Percentiles rank a stretch among this genome's conserved stretches.
Conservation (phyloP, 2,797 vertebrate species). For the Pterois miles region DNA sequence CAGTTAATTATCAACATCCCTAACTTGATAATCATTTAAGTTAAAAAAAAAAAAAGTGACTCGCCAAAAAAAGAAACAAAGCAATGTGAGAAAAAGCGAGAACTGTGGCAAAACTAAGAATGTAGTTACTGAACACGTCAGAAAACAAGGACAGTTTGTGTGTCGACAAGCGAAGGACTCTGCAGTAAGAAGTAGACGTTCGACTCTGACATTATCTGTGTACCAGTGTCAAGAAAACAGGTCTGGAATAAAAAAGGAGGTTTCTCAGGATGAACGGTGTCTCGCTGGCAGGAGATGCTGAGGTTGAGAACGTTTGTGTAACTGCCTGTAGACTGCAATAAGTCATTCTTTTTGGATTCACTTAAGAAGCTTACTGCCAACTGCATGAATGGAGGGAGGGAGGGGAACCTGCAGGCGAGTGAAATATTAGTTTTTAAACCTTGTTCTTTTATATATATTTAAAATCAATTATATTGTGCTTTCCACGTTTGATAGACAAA, state of each 20-base stretch:
- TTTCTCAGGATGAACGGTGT: slow-evolving; percentile 38
- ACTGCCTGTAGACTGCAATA: slow-evolving; percentile 53
- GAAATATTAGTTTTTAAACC: slow-evolving; percentile 48
- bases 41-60: neutral
- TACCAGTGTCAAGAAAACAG: neutral
- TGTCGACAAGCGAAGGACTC: neutral
- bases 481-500: slow-evolving; percentile 24
- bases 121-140: neutral
- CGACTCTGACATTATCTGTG: slow-evolving; percentile 1
- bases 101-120: neutral
- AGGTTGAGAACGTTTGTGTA: slow-evolving; percentile 51
- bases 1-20: too few relatives aligned
- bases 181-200: neutral
- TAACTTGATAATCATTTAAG: too few relatives aligned
- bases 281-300: slow-evolving; percentile 34
- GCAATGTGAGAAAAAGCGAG: neutral
- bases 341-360: slow-evolving; percentile 56
- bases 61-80: neutral
- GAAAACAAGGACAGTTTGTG: neutral
- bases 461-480: slow-evolving; percentile 21
- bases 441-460: slow-evolving; percentile 37
- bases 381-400: slow-evolving; percentile 34
- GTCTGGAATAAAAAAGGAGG: slow-evolving; percentile 18
- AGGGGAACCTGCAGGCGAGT: slow-evolving; percentile 35
- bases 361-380: slow-evolving; percentile 63